Evolutionary conservation across 2,888 invertebrate genomes (phyloP), one percentile per base, ranked within the genome.

Genomic region (Orthonychiurus folsomi): DNA sequence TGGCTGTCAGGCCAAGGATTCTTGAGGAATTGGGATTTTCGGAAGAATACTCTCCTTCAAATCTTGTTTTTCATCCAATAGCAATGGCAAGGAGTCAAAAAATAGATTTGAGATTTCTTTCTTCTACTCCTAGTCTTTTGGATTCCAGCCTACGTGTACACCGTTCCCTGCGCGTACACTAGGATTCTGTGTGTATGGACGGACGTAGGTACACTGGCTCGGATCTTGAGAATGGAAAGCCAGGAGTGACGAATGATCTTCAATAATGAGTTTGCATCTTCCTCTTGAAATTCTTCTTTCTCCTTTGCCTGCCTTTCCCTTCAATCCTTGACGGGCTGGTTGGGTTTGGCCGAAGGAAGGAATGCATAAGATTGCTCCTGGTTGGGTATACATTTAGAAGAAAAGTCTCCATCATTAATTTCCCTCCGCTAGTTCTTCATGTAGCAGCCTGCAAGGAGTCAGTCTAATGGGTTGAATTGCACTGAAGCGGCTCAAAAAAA

Each of bases 201-300:
- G n/a, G n/a, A n/a, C n/a, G n/a, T n/a, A n/a, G n/a, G n/a, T n/a
- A n/a, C n/a, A n/a, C n/a, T n/a, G n/a, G n/a, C n/a, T n/a, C n/a
- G n/a, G n/a, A n/a, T n/a, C n/a, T n/a, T n/a, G n/a, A 5, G 37
- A 37, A 37, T 37, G 15, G 37, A 37, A 37, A 37, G 15, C 37
- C 37, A 37, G 37, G 37, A 52, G 52, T 52, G 52, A 52, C 52
- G 52, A 52, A 52, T 52, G 52, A 52, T 20, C 24, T 23, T 5
- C 52, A 52, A 52, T 52, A 52, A 52, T 52, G 52, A 52, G 52
- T 52, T 52, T 52, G 52, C 52, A 52, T 52, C 52, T 21, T 52
- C 52, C 52, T 20, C 20, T 20, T 52, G 3, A 12, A 5, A 9
- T 23, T 52, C 52, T 52, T 52, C 52, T 52, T n/a, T 52, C 24